These are phyloP conservation scores for Agonopterix alstromeriana DNA, from an alignment of 2,888 invertebrate species.

Conservation along the genomic window DNA sequence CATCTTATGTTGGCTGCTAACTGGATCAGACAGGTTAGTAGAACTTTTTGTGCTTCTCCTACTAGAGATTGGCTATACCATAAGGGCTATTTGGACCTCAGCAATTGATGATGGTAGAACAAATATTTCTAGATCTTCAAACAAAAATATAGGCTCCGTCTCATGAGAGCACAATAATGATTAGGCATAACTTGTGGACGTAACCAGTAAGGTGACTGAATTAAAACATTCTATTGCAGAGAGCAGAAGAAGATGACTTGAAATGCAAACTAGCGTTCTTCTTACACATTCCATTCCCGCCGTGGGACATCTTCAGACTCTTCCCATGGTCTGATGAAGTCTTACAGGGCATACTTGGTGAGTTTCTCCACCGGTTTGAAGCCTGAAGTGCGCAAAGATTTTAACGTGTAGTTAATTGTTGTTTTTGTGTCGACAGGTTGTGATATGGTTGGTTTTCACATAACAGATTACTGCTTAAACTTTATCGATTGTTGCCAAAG, in stretches of 20 bases:
- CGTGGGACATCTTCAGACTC: slow-evolving; percentile 94
- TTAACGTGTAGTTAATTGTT: neutral
- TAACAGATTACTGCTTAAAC: slow-evolving; percentile 92
- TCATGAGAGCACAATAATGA: no score
- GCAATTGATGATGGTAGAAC: no score
- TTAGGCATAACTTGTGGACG: no score
- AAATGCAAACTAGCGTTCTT: slow-evolving; percentile 92
- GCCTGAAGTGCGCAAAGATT: neutral
- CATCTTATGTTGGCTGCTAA: slow-evolving; percentile 95
- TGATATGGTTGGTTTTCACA: slow-evolving; percentile 96
- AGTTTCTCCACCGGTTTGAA: slow-evolving; percentile 16
- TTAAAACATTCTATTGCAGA: slow-evolving; percentile 45
- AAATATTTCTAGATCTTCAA: no score
- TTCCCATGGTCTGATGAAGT: slow-evolving; percentile 97
- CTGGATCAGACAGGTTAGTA: slow-evolving; percentile 86
- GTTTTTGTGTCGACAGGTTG: slow-evolving; percentile 75
- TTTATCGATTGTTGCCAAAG: slow-evolving; percentile 95
- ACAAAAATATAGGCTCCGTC: no score
- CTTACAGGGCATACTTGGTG: slow-evolving; percentile 91
- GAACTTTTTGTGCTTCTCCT: neutral
- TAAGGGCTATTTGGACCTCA: no score
- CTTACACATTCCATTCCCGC: slow-evolving; percentile 95
- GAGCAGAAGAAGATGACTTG: slow-evolving; percentile 85
- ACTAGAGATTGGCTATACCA: no score
- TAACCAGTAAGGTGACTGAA: no score